phyloP scores from a whole-genome alignment of 35 echinoderm and acorn worm genomes.

The Strongylocentrotus purpuratus region DNA sequence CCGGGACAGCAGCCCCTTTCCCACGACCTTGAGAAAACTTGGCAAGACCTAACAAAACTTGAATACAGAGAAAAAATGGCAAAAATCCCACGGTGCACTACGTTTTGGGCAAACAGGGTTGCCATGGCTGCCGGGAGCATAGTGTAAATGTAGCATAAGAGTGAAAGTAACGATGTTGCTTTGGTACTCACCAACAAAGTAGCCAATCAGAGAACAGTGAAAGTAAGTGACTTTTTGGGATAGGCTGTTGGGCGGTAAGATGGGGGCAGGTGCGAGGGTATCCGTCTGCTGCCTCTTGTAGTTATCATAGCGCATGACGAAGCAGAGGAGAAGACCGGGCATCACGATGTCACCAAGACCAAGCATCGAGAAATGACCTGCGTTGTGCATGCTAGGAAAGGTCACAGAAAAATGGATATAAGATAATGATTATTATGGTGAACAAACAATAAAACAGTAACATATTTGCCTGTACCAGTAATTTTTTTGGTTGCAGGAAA shows the following conservation, averaged over 20 bases:
- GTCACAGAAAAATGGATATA: constrained; percentile 28
- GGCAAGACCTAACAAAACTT: too few species aligned
- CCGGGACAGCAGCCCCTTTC: too few species aligned
- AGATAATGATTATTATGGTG: neutral
- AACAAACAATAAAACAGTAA: too few species aligned
- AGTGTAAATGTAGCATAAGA: too few species aligned
- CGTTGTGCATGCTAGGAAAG: constrained; percentile 83
- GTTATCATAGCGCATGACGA: constrained; percentile 98
- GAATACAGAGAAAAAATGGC: too few species aligned
- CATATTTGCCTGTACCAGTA: too few species aligned
- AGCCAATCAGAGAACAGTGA: constrained; percentile 98
- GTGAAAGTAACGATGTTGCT: neutral
- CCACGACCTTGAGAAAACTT: too few species aligned
- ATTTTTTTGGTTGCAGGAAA: too few species aligned
- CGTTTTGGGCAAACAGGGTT: too few species aligned
- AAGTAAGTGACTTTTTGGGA: constrained; percentile 97
- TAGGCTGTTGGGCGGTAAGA: constrained; percentile 62
- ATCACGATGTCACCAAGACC: constrained; percentile 98
- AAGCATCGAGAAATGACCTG: constrained; percentile 98
- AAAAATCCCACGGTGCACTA: too few species aligned
- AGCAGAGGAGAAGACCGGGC: constrained; percentile 95
- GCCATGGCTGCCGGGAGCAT: too few species aligned
- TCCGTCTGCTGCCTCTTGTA: constrained; percentile 80
- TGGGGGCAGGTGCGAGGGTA: constrained; percentile 38
- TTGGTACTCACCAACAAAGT: constrained; percentile 94